Evolutionary conservation across 2,113 vertebrate genomes (phyloP).

Genomic region (Poeciliopsis occidentalis): DNA sequence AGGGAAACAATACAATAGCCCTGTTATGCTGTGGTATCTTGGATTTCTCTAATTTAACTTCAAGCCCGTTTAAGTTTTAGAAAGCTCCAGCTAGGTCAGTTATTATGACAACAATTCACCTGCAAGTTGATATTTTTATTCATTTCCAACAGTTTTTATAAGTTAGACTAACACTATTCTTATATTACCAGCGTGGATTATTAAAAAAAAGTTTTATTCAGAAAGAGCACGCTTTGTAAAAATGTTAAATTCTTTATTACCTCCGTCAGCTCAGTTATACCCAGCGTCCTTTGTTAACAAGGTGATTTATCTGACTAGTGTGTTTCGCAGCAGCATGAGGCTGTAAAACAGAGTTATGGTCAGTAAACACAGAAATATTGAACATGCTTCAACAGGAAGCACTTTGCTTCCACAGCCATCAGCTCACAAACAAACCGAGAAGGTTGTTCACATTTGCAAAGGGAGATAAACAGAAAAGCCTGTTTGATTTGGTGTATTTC

Average conservation of each 20-base stretch:
- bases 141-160: no score
- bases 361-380: not conserved
- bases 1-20: slow-evolving; percentile 50
- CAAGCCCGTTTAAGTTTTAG: not conserved
- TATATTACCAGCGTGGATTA: no score
- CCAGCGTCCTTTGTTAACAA: no score
- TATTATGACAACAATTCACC: not conserved
- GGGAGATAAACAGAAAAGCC: not conserved
- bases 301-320: no score
- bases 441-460: slow-evolving; percentile 1
- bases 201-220: no score
- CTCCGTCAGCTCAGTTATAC: no score
- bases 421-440: slow-evolving; percentile 31
- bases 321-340: not conserved
- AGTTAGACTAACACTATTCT: no score
- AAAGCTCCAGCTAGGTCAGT: not conserved
- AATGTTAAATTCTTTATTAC: no score
- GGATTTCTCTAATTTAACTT: not conserved
- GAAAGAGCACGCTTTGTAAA: no score
- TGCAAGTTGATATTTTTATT: no score
- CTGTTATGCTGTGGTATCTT: not conserved
- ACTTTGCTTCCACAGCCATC: slow-evolving; percentile 32
- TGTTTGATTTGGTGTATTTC: slow-evolving; percentile 7
- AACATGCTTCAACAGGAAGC: slow-evolving; percentile 10
- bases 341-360: not conserved